These are phyloP conservation scores for Coccyzus lansbergi DNA, from an alignment of 2,797 vertebrate species.

Conservation along the genomic window DNA sequence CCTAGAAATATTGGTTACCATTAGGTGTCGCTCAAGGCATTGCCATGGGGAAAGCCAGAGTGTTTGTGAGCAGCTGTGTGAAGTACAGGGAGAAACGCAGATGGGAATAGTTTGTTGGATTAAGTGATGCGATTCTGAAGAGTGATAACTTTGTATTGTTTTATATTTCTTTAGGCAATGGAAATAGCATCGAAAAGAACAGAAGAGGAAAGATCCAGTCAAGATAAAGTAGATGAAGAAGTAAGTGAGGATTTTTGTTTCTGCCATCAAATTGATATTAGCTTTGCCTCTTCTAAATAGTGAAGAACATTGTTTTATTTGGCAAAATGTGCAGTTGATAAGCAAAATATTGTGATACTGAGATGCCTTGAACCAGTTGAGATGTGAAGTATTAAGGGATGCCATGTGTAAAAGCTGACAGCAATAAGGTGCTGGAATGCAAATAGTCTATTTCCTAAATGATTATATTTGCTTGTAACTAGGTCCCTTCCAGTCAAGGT, in stretches of 20 bases:
- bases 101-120: neutral
- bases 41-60: neutral
- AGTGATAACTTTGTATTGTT: slow-evolving; percentile 25
- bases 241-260: slow-evolving; percentile 57
- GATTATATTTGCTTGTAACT: neutral
- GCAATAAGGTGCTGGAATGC: neutral
- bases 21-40: slow-evolving; percentile 1
- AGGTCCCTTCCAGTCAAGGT: neutral
- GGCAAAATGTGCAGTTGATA: neutral
- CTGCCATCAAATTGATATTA: neutral
- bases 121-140: neutral
- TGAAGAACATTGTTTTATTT: neutral
- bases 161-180: slow-evolving; percentile 85
- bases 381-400: neutral
- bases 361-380: neutral
- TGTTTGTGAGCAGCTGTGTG: neutral
- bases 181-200: slow-evolving; percentile 87
- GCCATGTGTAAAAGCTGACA: neutral
- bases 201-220: slow-evolving; percentile 87
- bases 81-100: neutral
- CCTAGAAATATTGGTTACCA: neutral
- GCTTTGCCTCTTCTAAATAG: neutral
- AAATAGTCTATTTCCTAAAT: neutral
- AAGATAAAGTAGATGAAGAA: slow-evolving; percentile 93
- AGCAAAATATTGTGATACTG: neutral